A percentile compares a stretch with the other conserved stretches of the same genome.
phyloP scores from a whole-genome alignment of 2,888 invertebrate species.

The Lepidocyrtinus sp. region DNA sequence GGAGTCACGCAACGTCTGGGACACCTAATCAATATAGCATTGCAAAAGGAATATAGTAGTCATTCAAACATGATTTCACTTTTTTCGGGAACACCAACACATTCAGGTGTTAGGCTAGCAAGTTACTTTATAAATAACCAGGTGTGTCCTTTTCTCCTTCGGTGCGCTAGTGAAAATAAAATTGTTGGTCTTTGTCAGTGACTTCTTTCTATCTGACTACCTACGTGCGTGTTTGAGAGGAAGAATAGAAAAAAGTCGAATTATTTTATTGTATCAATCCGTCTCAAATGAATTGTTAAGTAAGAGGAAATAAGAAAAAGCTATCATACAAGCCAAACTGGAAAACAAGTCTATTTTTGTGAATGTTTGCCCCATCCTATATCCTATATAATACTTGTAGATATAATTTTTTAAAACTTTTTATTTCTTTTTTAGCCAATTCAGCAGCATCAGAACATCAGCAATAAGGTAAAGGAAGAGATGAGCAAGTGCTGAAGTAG shows the following conservation, averaged over 20 bases:
- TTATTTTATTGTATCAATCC: slow-evolving; percentile 52
- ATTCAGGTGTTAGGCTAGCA: neutral
- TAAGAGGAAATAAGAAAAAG: neutral
- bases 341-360: too few relatives aligned
- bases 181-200: neutral
- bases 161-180: neutral
- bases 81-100: neutral
- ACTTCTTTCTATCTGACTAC: too few relatives aligned
- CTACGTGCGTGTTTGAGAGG: neutral
- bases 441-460: slow-evolving; percentile 38
- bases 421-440: slow-evolving; percentile 41
- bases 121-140: neutral
- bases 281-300: slow-evolving; percentile 41
- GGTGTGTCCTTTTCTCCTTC: neutral
- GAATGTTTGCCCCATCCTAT: neutral
- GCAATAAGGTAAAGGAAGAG: slow-evolving; percentile 3
- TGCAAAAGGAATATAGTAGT: slow-evolving; percentile 4
- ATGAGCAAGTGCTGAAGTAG: neutral
- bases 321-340: too few relatives aligned
- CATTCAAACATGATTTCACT: neutral
- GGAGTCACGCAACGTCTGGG: slow-evolving; percentile 3
- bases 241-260: slow-evolving; percentile 42
- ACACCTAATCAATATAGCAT: slow-evolving; percentile 11
- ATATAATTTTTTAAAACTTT: slow-evolving; percentile 21
- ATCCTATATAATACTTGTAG: neutral